phyloP scores from a whole-genome alignment of 2,888 invertebrate genomes.

The Drosophila anomalata region DNA sequence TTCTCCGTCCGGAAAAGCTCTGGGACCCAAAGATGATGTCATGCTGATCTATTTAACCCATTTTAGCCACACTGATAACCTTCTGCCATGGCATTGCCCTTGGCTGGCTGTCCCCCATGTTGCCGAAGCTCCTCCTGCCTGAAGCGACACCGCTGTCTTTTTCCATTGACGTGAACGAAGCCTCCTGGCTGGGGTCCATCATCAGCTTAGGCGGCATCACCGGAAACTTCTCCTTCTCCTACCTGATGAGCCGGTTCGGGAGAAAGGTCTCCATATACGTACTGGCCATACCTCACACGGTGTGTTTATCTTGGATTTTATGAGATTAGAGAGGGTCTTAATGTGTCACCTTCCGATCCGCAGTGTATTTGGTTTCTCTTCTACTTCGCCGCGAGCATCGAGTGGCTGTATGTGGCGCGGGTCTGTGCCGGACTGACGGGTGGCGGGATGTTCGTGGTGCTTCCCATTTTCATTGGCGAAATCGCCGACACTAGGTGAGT shows the following conservation, averaged over 20 bases:
- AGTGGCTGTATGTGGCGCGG: conserved; percentile 80
- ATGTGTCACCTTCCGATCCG: neutral
- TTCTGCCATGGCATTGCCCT: conserved; percentile 80
- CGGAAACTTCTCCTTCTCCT: conserved; percentile 79
- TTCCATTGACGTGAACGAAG: conserved; percentile 70
- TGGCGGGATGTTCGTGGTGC: conserved; percentile 77
- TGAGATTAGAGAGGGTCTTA: neutral
- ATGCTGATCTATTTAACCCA: conserved; percentile 14
- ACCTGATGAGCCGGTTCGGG: conserved; percentile 75
- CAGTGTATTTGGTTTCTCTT: conserved; percentile 80
- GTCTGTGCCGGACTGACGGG: conserved; percentile 80
- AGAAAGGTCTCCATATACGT: conserved; percentile 76
- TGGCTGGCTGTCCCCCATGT: conserved; percentile 82
- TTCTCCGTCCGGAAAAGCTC: neutral
- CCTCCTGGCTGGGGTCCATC: conserved; percentile 82
- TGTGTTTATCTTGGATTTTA: conserved; percentile 51
- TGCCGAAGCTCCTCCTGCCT: conserved; percentile 68
- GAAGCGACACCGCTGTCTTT: conserved; percentile 72
- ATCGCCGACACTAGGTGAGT: conserved; percentile 81
- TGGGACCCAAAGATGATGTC: conserved; percentile 15
- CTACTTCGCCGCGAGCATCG: conserved; percentile 74
- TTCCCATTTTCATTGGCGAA: conserved; percentile 82
- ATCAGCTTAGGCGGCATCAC: conserved; percentile 77
- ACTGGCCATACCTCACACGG: conserved; percentile 80
- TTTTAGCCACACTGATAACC: conserved; percentile 76